Evolutionary conservation across 2,888 invertebrate genomes (phyloP).

Genomic region (Ormia ochracea): DNA sequence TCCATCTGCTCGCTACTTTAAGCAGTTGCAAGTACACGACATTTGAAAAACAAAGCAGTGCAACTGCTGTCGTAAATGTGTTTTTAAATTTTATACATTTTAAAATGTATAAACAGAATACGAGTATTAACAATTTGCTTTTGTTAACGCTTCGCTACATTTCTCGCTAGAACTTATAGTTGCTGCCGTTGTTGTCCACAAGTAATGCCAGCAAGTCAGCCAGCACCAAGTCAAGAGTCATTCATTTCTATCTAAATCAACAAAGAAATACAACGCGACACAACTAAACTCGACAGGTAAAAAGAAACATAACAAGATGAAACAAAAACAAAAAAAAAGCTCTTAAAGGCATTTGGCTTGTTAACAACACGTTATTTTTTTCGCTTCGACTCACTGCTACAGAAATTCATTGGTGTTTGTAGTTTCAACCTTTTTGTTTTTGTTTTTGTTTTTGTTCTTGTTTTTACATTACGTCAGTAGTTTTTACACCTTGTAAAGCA

Average conservation of each 20-base stretch:
- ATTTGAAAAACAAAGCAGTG: conserved; percentile 19
- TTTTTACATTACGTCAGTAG: conserved; percentile 47
- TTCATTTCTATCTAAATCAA: conserved; percentile 54
- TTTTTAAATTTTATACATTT: conserved; percentile 15
- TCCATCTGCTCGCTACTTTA: neutral
- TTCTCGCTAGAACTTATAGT: conserved; percentile 15
- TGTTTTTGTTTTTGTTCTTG: neutral
- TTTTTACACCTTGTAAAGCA: conserved; percentile 47
- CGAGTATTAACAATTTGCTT: conserved; percentile 16
- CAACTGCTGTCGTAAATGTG: conserved; percentile 36
- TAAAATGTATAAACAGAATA: conserved; percentile 16
- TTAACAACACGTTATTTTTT: conserved; percentile 32
- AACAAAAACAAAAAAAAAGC: conserved; percentile 36
- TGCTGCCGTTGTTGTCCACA: conserved; percentile 29
- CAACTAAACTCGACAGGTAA: conserved; percentile 1
- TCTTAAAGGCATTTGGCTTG: conserved; percentile 52
- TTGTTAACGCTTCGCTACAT: conserved; percentile 30
- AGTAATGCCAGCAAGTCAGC: conserved; percentile 42
- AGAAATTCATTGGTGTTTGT: neutral
- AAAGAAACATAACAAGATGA: neutral
- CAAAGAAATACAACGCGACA: conserved; percentile 40
- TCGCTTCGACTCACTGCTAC: neutral
- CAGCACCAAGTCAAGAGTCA: conserved; percentile 52
- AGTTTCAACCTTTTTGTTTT: no score
- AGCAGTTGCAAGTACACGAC: conserved; percentile 8